phyloP scores from a whole-genome alignment of 2,797 vertebrate genomes.

The Artibeus lituratus region DNA sequence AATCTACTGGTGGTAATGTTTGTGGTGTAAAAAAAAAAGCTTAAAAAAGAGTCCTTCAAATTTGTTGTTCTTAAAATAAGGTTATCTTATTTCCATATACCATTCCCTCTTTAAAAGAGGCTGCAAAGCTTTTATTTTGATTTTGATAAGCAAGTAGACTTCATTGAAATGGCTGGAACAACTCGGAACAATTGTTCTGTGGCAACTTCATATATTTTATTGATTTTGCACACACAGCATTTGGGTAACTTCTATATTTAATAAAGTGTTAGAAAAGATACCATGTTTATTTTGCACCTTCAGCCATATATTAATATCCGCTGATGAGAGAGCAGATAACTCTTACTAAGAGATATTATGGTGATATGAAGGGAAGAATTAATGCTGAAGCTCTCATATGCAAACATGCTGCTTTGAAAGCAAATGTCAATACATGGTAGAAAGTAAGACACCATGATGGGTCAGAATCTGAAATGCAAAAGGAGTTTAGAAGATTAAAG shows the following conservation, averaged over 20 bases:
- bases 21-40: neutral
- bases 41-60: neutral
- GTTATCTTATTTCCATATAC: neutral
- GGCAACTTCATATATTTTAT: neutral
- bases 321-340: constrained; percentile 8
- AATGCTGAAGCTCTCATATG: neutral
- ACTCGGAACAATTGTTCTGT: neutral
- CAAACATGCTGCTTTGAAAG: constrained; percentile 15
- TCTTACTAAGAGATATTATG: neutral
- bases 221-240: neutral
- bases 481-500: neutral
- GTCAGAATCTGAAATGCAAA: neutral
- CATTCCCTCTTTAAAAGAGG: neutral
- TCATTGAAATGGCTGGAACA: neutral
- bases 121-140: neutral
- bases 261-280: neutral
- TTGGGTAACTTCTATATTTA: neutral
- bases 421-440: neutral
- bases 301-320: neutral
- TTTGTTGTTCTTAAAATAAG: constrained; percentile 6
- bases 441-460: neutral
- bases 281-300: constrained; percentile 42
- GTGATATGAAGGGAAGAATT: constrained; percentile 13
- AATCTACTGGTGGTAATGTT: neutral
- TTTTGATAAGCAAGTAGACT: neutral